phyloP scores from a whole-genome alignment of 2,888 invertebrate species.

The Drosophila neonasuta region DNA sequence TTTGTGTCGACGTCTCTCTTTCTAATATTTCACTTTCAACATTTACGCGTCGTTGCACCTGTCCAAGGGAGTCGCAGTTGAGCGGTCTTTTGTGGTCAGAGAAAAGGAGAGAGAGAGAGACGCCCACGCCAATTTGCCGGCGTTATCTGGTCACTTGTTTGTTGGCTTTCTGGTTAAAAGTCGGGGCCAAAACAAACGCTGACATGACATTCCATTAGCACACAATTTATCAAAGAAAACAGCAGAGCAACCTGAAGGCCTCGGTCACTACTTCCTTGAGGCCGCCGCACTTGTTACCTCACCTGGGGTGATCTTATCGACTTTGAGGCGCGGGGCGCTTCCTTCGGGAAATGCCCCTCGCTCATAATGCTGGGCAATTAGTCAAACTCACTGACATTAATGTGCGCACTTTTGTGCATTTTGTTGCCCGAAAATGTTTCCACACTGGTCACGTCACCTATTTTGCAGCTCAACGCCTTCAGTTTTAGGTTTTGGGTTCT shows the following conservation, averaged over 20 bases:
- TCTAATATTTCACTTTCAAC: slow-evolving; percentile 53
- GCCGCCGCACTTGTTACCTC: slow-evolving; percentile 60
- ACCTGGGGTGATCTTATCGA: slow-evolving; percentile 57
- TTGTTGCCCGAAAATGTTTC: slow-evolving; percentile 49
- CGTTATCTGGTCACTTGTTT: slow-evolving; percentile 52
- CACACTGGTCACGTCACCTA: slow-evolving; percentile 44
- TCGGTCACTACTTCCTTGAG: slow-evolving; percentile 33
- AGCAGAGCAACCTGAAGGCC: slow-evolving; percentile 5
- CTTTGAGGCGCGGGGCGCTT: slow-evolving; percentile 43
- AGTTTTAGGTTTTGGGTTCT: not conserved
- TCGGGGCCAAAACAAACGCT: slow-evolving; percentile 74
- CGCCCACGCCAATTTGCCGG: slow-evolving; percentile 71
- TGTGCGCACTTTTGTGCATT: slow-evolving; percentile 69
- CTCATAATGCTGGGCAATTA: slow-evolving; percentile 69
- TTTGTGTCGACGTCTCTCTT: slow-evolving; percentile 20
- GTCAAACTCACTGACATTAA: slow-evolving; percentile 74
- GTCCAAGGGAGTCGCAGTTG: slow-evolving; percentile 31
- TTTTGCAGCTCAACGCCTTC: slow-evolving; percentile 74
- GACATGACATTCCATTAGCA: slow-evolving; percentile 82
- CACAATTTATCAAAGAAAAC: slow-evolving; percentile 79
- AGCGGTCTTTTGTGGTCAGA: slow-evolving; percentile 19
- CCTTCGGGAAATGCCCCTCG: slow-evolving; percentile 40
- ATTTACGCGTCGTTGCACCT: slow-evolving; percentile 63
- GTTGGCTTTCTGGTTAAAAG: slow-evolving; percentile 59
- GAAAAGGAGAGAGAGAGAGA: slow-evolving; percentile 3